These are phyloP conservation scores for Oreochromis tanganicae DNA, from an alignment of 2,113 vertebrate genomes.

Conservation along the genomic window DNA sequence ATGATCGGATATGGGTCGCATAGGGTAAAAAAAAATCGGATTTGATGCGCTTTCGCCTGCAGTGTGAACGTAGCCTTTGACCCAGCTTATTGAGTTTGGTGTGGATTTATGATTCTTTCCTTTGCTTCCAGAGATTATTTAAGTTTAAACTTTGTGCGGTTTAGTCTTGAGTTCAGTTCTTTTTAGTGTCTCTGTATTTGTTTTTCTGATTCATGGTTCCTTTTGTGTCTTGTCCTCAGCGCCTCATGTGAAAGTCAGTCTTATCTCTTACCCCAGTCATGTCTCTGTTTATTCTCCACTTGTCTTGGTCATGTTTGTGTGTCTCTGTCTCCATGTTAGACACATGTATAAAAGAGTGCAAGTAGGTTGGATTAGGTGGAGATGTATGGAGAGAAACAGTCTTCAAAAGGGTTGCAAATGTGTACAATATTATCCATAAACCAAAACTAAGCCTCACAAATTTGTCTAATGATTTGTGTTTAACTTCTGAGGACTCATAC, in stretches of 20 bases:
- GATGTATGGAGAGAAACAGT: not conserved
- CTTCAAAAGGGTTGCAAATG: not conserved
- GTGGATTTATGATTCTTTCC: not conserved
- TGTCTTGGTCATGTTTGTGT: not conserved
- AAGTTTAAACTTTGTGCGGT: not conserved
- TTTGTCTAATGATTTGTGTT: fast-evolving
- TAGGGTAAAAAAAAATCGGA: too few species aligned
- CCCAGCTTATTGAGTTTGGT: fast-evolving
- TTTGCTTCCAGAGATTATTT: not conserved
- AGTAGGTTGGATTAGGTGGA: fast-evolving
- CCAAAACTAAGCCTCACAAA: fast-evolving
- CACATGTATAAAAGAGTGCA: not conserved
- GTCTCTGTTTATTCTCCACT: not conserved
- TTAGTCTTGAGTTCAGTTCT: not conserved
- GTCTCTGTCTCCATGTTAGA: not conserved
- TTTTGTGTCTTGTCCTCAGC: not conserved
- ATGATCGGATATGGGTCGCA: too few species aligned
- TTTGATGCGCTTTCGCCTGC: too few species aligned
- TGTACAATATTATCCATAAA: not conserved
- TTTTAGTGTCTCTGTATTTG: not conserved
- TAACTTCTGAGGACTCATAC: not conserved
- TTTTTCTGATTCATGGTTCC: not conserved
- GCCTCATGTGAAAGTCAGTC: not conserved
- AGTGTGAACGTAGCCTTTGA: too few species aligned
- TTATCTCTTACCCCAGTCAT: not conserved